Evolutionary conservation across 2,888 invertebrate genomes (phyloP).

Genomic region (Pristionchus maxplancki): DNA sequence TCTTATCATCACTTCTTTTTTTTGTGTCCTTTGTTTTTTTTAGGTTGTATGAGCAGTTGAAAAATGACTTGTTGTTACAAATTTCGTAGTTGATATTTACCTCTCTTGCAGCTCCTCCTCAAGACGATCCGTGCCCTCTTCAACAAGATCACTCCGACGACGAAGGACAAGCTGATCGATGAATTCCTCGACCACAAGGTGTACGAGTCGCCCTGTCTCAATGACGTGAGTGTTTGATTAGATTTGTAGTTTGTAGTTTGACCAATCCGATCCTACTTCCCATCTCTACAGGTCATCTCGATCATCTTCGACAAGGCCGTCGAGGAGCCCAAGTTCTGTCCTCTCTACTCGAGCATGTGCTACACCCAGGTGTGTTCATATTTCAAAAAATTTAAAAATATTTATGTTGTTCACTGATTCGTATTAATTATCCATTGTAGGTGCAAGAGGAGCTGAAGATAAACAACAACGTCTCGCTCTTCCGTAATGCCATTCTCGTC

Average conservation of each 20-base stretch:
- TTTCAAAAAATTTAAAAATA: neutral
- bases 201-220: constrained; percentile 43
- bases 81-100: neutral
- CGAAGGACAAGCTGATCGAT: constrained; percentile 60
- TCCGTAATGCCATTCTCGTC: constrained; percentile 63
- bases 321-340: constrained; percentile 69
- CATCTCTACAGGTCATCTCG: constrained; percentile 57
- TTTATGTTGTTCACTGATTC: neutral
- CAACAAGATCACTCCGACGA: constrained; percentile 73
- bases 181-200: constrained; percentile 66
- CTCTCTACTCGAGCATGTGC: constrained; percentile 65
- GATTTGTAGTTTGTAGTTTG: neutral
- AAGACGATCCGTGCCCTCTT: constrained; percentile 68
- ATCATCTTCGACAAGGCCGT: constrained; percentile 71
- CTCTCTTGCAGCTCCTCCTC: constrained; percentile 53
- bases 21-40: too few relatives aligned
- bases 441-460: constrained; percentile 53
- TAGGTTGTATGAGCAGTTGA: too few relatives aligned
- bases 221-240: neutral
- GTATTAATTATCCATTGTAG: neutral
- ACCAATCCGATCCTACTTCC: neutral
- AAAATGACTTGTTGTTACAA: neutral
- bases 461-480: constrained; percentile 53
- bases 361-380: constrained; percentile 53
- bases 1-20: too few relatives aligned